Evolutionary conservation across 2,888 invertebrate species (phyloP).

Genomic region (Stenichneumon culpator): DNA sequence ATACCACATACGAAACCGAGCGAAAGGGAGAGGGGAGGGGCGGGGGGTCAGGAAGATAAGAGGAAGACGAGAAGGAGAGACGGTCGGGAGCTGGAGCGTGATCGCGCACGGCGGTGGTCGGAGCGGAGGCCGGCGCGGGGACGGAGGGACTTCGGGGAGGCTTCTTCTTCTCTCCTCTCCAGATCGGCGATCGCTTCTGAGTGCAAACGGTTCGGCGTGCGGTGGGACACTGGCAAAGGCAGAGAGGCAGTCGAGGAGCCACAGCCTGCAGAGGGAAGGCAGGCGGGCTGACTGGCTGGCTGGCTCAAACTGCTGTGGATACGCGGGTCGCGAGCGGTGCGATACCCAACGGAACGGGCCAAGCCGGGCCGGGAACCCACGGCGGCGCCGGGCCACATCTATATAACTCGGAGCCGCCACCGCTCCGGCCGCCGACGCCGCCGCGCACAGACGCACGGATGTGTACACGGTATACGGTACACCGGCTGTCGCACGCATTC

Average conservation of each 20-base stretch:
- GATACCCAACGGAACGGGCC: constrained; percentile 81
- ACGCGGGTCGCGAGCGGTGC: constrained; percentile 76
- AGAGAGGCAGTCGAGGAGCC: constrained; percentile 68
- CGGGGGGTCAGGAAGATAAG: not conserved
- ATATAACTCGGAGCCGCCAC: constrained; percentile 62
- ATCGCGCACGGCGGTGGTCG: constrained; percentile 63
- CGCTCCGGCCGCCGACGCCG: constrained; percentile 55
- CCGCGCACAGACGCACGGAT: constrained; percentile 64
- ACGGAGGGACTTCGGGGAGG: not conserved
- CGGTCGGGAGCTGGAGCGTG: constrained; percentile 29
- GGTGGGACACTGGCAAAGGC: constrained; percentile 84
- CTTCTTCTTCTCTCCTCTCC: constrained; percentile 6
- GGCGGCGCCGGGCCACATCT: constrained; percentile 66
- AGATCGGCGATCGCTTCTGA: constrained; percentile 79
- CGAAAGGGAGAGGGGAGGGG: not conserved
- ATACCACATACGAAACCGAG: not conserved
- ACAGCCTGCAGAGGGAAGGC: constrained; percentile 61
- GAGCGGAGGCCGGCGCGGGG: constrained; percentile 15
- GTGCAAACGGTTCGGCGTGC: constrained; percentile 84
- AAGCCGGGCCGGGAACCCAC: constrained; percentile 68
- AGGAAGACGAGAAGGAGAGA: constrained; percentile 48
- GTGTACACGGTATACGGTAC: constrained; percentile 18
- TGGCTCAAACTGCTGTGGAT: constrained; percentile 74
- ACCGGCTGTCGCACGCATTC: constrained; percentile 58
- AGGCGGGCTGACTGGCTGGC: constrained; percentile 58